A percentile compares a stretch with the other conserved stretches of the same genome.
Evolutionary conservation across 2,113 vertebrate genomes (phyloP).

Genomic region (Rattus rattus): DNA sequence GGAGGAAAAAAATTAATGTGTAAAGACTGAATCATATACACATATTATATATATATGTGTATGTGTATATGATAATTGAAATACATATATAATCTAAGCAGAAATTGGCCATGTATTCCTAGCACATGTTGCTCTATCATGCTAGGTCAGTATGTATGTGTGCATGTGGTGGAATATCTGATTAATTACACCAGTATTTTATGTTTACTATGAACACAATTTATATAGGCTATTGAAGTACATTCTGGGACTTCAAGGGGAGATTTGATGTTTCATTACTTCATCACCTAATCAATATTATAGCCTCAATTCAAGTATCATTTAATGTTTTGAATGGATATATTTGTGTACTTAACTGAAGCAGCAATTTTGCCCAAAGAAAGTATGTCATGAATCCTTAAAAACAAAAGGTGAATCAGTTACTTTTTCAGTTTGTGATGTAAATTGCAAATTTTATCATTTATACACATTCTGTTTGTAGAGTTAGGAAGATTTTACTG

Average conservation of each 20-base stretch:
- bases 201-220: not conserved
- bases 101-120: not conserved
- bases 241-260: not conserved
- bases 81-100: not conserved
- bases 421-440: not conserved
- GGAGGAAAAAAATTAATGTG: not conserved
- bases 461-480: not conserved
- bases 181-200: not conserved
- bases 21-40: not conserved
- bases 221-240: no score
- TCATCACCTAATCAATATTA: not conserved
- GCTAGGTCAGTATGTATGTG: not conserved
- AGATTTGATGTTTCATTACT: not conserved
- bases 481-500: not conserved
- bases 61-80: not conserved
- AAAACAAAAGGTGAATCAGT: not conserved
- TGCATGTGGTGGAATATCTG: no score
- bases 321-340: not conserved
- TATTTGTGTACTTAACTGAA: not conserved
- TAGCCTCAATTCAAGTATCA: not conserved
- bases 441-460: not conserved
- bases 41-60: not conserved
- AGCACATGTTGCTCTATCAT: not conserved
- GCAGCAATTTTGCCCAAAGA: not conserved
- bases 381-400: not conserved